Base-by-base conservation (phyloP, 2,113 vertebrate species). In the Herpailurus yagouaroundi region DNA sequence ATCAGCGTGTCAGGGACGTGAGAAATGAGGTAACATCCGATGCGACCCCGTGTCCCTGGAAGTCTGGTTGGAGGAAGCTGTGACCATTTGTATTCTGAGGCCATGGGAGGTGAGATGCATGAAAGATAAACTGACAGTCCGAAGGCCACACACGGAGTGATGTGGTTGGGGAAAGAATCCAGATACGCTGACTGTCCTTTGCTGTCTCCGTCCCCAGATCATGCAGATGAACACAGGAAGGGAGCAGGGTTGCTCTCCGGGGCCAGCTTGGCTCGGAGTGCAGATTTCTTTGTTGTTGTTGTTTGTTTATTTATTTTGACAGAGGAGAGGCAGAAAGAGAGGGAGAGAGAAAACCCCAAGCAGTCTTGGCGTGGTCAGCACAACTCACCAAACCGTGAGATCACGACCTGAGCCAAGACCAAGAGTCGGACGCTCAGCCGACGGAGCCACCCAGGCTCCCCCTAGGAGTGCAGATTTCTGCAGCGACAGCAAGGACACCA, bases 1-100 rank as follows among this genome's bases (percentile, higher is more conserved):
- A 3, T 52, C n/a, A 2, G 1, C 5, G 0, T 41, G 33, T 52
- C 25, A 19, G 77, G 81, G 81, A 74, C n/a, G 3, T 21, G 29
- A 4, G 73, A 36, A 81, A 36, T 6, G n/a, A 92, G 73, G 48
- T 5, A 14, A 25, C 48, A 9, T 18, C 18, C 5, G 2, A 0
- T 7, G 73, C 36, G 4, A 5, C 33, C 13, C 0, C 1, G 3
- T 19, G 38, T 82, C 66, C 64, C 68, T 55, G 52, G 55, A 82
- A 64, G 85, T 68, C 5, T 14, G 80, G 15, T 10, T 50, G 23
- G 25, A 83, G 27, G 57, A 76, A 81, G n/a, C 7, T 68, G 48
- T 19, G 77, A 23, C 89, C 91, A 41, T 89, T 92, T 94, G 50
- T 83, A 80, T 94, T 89, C 97, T 68, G 71, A 94, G 79, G 83